These are phyloP conservation scores for Zosterops borbonicus DNA, from an alignment of 2,113 vertebrate species.

Conservation along the genomic window DNA sequence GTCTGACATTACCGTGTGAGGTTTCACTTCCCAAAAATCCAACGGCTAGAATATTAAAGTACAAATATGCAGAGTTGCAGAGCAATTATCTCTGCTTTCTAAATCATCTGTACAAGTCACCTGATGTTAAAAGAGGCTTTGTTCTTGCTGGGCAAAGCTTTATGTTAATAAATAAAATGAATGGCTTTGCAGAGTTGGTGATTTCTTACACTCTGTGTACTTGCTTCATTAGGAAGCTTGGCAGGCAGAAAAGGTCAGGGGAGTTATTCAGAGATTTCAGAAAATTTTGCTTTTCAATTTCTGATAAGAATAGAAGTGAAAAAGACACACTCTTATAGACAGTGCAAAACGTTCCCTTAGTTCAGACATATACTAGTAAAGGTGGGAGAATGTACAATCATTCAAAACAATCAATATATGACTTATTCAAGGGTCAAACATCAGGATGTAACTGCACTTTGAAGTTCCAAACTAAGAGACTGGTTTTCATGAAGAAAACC, in stretches of 20 bases:
- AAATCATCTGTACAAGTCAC: not conserved
- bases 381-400: not conserved
- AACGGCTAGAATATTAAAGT: not conserved
- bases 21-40: not conserved
- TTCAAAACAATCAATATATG: not conserved
- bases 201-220: not conserved
- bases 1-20: not conserved
- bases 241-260: not conserved
- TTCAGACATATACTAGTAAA: not conserved
- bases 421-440: not conserved
- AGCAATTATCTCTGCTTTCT: not conserved
- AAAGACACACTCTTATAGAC: not conserved
- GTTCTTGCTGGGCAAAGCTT: not conserved
- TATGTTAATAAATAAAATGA: not conserved
- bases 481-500: not conserved
- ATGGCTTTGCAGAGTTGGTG: not conserved
- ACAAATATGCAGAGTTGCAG: not conserved
- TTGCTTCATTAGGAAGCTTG: not conserved
- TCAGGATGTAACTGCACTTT: not conserved
- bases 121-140: not conserved
- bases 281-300: not conserved
- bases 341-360: not conserved
- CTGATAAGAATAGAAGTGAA: not conserved
- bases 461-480: not conserved
- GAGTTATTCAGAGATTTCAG: not conserved